Conservation (phyloP, 2,797 vertebrate species). For the Dicrostonyx torquatus region DNA sequence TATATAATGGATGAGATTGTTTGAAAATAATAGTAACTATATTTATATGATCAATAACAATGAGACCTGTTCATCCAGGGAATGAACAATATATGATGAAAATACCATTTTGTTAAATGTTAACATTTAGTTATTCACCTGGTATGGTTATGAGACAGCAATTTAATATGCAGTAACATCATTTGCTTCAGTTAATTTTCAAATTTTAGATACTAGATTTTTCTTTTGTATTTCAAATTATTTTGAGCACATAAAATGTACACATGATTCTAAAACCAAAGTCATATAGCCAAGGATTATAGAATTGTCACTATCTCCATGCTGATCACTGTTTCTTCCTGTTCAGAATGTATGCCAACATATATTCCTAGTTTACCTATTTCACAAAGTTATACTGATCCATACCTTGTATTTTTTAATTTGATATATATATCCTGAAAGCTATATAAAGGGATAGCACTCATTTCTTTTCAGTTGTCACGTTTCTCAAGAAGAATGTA, state of each 20-base stretch:
- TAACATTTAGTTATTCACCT: constrained; percentile 32
- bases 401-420: neutral
- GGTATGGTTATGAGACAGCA: neutral
- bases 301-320: neutral
- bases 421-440: neutral
- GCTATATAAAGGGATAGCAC: neutral
- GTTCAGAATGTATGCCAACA: neutral
- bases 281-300: neutral
- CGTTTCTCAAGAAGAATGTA: neutral
- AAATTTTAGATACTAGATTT: constrained; percentile 40
- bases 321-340: neutral
- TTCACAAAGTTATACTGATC: constrained; percentile 1
- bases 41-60: constrained; percentile 24
- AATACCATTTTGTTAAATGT: constrained; percentile 33
- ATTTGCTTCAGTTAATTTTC: constrained; percentile 52
- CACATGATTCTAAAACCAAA: constrained; percentile 44
- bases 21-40: constrained; percentile 5
- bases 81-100: neutral
- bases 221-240: constrained; percentile 57
- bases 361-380: neutral
- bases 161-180: constrained; percentile 7
- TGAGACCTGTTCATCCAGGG: neutral
- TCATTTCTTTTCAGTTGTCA: neutral
- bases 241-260: constrained; percentile 26
- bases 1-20: neutral